phyloP scores from a whole-genome alignment of 2,888 invertebrate genomes.

The Chrysotoxum bicinctum region DNA sequence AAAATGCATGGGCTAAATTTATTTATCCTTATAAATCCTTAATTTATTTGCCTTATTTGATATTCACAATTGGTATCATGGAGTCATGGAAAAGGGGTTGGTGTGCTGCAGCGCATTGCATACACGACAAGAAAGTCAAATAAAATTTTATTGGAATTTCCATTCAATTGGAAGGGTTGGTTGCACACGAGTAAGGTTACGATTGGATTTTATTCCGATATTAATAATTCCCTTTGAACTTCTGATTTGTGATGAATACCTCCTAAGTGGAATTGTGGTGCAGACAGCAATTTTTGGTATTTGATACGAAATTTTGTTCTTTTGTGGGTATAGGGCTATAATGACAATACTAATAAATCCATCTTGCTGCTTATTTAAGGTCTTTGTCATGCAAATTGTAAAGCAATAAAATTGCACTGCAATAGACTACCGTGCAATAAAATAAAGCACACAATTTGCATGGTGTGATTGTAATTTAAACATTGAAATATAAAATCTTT shows the following conservation, averaged over 20 bases:
- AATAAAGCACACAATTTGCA: neutral
- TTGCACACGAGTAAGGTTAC: neutral
- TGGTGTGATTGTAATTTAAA: neutral
- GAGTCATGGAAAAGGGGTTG: neutral
- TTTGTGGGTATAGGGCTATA: neutral
- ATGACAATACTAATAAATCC: neutral
- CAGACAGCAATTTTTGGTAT: conserved; percentile 1
- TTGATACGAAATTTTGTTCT: neutral
- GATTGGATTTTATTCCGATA: conserved; percentile 17
- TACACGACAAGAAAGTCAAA: conserved; percentile 6
- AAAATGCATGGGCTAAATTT: conserved; percentile 43
- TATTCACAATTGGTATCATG: no score
- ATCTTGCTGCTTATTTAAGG: neutral
- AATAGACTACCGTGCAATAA: neutral
- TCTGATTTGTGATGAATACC: conserved; percentile 2
- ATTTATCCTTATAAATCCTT: conserved; percentile 46
- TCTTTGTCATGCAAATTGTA: neutral
- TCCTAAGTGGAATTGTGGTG: conserved; percentile 8
- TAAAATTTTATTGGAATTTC: conserved; percentile 26
- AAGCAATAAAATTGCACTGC: neutral
- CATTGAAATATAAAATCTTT: neutral
- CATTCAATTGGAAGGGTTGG: conserved; percentile 6
- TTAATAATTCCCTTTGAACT: conserved; percentile 28
- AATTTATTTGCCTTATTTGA: conserved; percentile 45
- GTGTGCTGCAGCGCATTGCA: neutral